Base-by-base conservation (phyloP, 2,888 invertebrate genomes). In the Orthonychiurus folsomi region DNA sequence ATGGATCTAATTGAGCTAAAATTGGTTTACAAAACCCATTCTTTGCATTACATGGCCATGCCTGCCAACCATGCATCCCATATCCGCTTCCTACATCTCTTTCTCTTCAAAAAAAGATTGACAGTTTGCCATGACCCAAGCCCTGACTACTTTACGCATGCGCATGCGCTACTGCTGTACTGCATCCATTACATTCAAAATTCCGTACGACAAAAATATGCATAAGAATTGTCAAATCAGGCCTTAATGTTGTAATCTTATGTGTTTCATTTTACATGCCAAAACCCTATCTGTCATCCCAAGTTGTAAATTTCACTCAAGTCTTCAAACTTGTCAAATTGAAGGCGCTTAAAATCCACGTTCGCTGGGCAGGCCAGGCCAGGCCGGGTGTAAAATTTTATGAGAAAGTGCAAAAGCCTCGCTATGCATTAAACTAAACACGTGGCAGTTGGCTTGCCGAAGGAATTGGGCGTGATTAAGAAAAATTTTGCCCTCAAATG, bases 381-480 rank as follows among this genome's bases (percentile, higher is more conserved):
- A 37, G 15, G 15, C 37, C 37, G 15, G 37, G 37, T 37, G 37
- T 37, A 5, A 37, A 9, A 37, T 37, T 37, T 37, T 37, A 37
- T 37, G 37, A 37, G 37, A 37, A 26, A 56, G 56, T 56, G 56
- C 55, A 55, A 55, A 55, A 55, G 3, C 26, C 55, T 25, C 5
- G 26, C 9, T 47, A 12, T 55, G 25, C 24, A 25, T 55, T 55
- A 5, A 47, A 25, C n/a, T 55, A 55, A 55, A 25, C 55, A 25
- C 25, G 5, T 23, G 55, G 26, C n/a, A n/a, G n/a, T n/a, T n/a
- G n/a, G n/a, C n/a, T n/a, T n/a, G n/a, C n/a, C n/a, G 15, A 37
- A 37, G 37, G 28, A 56, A 56, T 28, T 56, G 56, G 56, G 56
- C 56, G 56, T 56, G n/a, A 28, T 56, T 56, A 56, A n/a, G 56